These are phyloP conservation scores for Caradrina kadenii DNA, from an alignment of 2,888 invertebrate species.

Conservation along the genomic window DNA sequence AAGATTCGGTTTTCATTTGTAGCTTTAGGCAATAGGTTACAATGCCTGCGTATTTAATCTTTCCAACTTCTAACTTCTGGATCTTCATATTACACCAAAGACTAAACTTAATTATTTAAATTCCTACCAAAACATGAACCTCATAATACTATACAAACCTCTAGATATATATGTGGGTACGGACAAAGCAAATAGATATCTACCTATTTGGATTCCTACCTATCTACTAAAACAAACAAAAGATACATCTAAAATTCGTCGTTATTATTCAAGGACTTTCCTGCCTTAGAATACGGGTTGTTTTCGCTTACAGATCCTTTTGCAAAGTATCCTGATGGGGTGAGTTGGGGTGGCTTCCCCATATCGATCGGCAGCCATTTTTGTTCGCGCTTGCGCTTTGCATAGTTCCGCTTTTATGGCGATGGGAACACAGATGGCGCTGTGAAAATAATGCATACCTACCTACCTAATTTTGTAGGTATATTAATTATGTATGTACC, in stretches of 20 bases:
- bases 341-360: constrained; percentile 81
- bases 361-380: constrained; percentile 89
- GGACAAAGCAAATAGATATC: constrained; percentile 45
- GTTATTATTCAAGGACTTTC: constrained; percentile 66
- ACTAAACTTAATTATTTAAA: neutral
- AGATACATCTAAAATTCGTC: constrained; percentile 78
- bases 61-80: neutral
- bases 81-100: neutral
- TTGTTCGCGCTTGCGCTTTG: constrained; percentile 82
- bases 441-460: constrained; percentile 60
- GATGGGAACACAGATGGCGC: constrained; percentile 81
- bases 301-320: constrained; percentile 65
- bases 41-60: neutral
- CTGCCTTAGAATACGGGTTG: constrained; percentile 56
- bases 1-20: too few relatives aligned
- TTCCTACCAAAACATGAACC: neutral
- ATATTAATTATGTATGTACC: neutral
- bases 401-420: constrained; percentile 62
- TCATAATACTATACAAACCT: constrained; percentile 2
- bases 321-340: constrained; percentile 70
- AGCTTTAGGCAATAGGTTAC: neutral
- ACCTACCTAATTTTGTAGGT: constrained; percentile 14
- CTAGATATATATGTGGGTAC: constrained; percentile 13
- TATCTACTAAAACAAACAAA: constrained; percentile 76
- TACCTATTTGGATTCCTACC: constrained; percentile 62